These are phyloP conservation scores for Pheosia gnoma DNA, from an alignment of 2,888 invertebrate genomes.

Conservation along the genomic window DNA sequence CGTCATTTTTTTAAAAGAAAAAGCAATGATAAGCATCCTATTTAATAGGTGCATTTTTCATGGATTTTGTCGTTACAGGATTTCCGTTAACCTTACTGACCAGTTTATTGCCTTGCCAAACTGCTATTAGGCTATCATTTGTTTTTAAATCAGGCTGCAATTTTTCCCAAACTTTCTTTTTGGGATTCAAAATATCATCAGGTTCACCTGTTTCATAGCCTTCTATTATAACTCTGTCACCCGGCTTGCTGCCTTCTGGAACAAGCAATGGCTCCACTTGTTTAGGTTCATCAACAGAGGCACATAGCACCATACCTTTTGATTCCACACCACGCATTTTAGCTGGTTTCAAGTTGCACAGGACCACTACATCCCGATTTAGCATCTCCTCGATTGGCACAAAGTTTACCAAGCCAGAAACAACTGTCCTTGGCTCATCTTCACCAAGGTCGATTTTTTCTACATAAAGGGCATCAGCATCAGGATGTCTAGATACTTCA, in stretches of 20 bases:
- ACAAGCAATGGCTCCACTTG: conserved; percentile 94
- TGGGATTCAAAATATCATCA: conserved; percentile 95
- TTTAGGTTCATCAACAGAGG: conserved; percentile 90
- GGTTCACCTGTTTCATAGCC: conserved; percentile 91
- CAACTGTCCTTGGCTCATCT: conserved; percentile 86
- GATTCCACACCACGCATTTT: conserved; percentile 97
- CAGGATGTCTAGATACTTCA: conserved; percentile 93
- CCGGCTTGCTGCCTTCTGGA: conserved; percentile 89
- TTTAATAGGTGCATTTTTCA: conserved; percentile 93
- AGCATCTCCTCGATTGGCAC: conserved; percentile 96
- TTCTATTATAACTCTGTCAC: conserved; percentile 93
- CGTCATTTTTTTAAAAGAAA: conserved; percentile 3
- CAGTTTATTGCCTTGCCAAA: conserved; percentile 93
- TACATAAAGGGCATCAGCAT: conserved; percentile 96
- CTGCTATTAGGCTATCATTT: conserved; percentile 88
- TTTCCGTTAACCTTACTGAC: conserved; percentile 89
- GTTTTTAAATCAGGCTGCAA: conserved; percentile 91
- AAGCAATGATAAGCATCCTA: conserved; percentile 56
- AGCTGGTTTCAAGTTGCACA: conserved; percentile 98
- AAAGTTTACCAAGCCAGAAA: conserved; percentile 96
- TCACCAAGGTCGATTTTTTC: conserved; percentile 96
- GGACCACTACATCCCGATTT: conserved; percentile 94
- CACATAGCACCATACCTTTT: conserved; percentile 97
- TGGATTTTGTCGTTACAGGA: conserved; percentile 88
- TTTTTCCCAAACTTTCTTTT: conserved; percentile 99